Evolutionary conservation across 1,140 invertebrate genomes (phyloP).

Genomic region (Babylonia areolata): DNA sequence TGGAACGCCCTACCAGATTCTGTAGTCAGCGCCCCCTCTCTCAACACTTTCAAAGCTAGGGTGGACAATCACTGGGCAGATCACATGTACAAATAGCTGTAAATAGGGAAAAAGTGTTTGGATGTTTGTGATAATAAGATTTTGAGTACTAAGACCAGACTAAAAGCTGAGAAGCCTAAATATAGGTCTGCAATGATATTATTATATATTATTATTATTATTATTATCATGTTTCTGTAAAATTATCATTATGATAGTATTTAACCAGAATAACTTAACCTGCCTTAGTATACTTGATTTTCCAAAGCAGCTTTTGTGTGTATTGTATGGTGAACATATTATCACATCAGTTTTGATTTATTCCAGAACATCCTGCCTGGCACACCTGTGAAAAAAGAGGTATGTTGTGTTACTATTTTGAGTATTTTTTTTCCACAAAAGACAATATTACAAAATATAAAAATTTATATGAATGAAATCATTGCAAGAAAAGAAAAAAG

Average conservation of each 20-base stretch:
- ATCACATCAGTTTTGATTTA: neutral
- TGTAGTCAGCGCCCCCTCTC: too few species aligned
- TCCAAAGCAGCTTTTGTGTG: neutral
- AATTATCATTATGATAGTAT: neutral
- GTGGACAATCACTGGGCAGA: too few species aligned
- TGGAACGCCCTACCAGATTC: too few species aligned
- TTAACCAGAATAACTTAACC: neutral
- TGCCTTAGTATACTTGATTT: neutral
- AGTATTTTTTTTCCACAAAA: too few species aligned
- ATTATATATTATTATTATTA: neutral
- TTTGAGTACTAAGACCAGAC: too few species aligned
- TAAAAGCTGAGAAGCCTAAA: too few species aligned
- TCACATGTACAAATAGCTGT: too few species aligned
- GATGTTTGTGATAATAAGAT: too few species aligned
- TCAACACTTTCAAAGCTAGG: too few species aligned
- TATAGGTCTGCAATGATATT: too few species aligned
- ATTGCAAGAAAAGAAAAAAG: neutral
- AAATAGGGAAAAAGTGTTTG: too few species aligned
- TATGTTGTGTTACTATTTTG: neutral
- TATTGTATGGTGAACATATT: neutral
- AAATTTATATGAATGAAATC: neutral
- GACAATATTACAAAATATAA: too few species aligned
- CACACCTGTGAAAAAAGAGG: slow-evolving; percentile 18
- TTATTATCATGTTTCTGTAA: neutral
- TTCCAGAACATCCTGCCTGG: slow-evolving; percentile 8